Evolutionary conservation across 2,113 vertebrate species (phyloP).

Genomic region (Lepisosteus oculatus): DNA sequence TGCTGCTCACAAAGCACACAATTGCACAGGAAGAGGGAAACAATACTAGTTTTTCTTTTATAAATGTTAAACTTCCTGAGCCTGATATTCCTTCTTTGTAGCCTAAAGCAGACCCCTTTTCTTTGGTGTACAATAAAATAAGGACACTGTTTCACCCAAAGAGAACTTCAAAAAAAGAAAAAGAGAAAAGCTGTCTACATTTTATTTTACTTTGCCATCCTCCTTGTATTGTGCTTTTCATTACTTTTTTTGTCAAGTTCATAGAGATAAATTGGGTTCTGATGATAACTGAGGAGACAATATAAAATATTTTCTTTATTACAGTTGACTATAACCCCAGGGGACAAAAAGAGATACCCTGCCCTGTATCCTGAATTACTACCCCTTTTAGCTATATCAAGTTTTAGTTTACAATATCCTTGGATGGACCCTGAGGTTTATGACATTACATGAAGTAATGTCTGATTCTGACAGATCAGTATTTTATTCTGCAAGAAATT

Average conservation of each 20-base stretch:
- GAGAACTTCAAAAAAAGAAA: conserved; percentile 40
- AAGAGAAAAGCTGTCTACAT: conserved; percentile 26
- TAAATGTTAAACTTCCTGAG: conserved; percentile 65
- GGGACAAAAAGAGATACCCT: conserved; percentile 10
- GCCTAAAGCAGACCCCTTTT: conserved; percentile 58
- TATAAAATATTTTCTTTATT: too few relatives aligned
- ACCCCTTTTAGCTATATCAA: too few relatives aligned
- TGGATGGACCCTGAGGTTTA: too few relatives aligned
- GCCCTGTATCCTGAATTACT: conserved; percentile 6
- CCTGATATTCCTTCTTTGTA: conserved; percentile 62
- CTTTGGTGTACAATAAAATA: conserved; percentile 57
- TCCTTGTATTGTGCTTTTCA: conserved; percentile 10
- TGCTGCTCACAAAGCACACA: conserved; percentile 41
- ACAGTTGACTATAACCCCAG: too few relatives aligned
- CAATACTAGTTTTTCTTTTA: conserved; percentile 59
- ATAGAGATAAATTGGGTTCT: conserved; percentile 31
- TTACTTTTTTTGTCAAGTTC: background rate
- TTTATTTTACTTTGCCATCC: background rate
- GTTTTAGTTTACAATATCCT: too few relatives aligned
- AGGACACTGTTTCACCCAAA: conserved; percentile 64
- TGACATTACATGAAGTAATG: too few relatives aligned
- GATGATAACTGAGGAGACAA: conserved; percentile 9
- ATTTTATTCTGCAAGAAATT: too few relatives aligned
- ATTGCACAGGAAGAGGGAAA: conserved; percentile 66
- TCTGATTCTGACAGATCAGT: too few relatives aligned